A percentile compares a stretch with the other conserved stretches of the same genome.
phyloP scores from a whole-genome alignment of 1,140 invertebrate species.

The Phenacoccus solenopsis region DNA sequence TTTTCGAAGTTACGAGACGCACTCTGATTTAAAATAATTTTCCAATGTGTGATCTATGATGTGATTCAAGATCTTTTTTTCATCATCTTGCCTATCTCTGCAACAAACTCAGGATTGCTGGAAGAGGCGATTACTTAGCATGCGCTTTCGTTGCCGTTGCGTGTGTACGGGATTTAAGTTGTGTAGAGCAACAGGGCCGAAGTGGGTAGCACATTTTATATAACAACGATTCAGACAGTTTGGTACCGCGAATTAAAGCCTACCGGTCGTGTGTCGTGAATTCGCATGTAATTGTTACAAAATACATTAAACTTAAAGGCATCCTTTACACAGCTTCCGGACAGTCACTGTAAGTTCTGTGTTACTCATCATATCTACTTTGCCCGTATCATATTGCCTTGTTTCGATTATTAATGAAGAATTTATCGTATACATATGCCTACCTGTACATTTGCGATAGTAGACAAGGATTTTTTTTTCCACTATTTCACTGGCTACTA shows the following conservation, averaged over 20 bases:
- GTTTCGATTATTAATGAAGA: too few relatives aligned
- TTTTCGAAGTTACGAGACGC: too few relatives aligned
- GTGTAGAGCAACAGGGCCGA: constrained; percentile 12
- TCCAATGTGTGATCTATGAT: too few relatives aligned
- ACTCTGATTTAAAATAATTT: too few relatives aligned
- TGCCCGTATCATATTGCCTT: too few relatives aligned
- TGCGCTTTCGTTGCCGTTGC: not conserved
- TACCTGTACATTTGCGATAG: too few relatives aligned
- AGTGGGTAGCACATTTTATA: constrained; percentile 4
- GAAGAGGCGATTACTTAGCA: not conserved
- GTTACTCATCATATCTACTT: not conserved
- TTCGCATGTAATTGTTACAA: not conserved
- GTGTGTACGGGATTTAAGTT: not conserved
- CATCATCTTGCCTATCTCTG: not conserved
- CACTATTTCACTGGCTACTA: too few relatives aligned
- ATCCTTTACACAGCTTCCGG: not conserved
- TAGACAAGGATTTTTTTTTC: too few relatives aligned
- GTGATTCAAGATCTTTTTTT: too few relatives aligned
- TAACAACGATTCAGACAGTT: constrained; percentile 3
- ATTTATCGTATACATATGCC: too few relatives aligned
- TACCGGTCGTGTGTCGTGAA: not conserved
- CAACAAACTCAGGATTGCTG: not conserved
- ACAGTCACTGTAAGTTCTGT: not conserved
- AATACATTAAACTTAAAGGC: not conserved
- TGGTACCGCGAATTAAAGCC: constrained; percentile 11